phyloP scores from a whole-genome alignment of 1,140 invertebrate species.

The Glomeris maerens region DNA sequence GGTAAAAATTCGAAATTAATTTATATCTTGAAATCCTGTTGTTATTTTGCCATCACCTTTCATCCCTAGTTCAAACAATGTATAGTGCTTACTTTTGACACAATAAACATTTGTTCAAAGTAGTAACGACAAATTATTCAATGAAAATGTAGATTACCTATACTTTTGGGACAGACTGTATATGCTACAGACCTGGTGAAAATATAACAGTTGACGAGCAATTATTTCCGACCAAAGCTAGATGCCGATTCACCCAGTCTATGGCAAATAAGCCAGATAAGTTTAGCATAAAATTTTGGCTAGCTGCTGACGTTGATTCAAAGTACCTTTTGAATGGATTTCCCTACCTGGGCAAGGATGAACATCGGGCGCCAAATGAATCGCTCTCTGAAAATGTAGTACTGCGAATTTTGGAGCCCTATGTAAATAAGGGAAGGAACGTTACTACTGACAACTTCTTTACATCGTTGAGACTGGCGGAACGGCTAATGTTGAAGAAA shows the following conservation, averaged over 20 bases:
- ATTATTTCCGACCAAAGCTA: neutral
- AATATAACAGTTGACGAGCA: neutral
- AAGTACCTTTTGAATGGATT: slow-evolving; percentile 3
- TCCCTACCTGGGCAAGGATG: neutral
- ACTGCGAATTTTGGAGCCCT: neutral
- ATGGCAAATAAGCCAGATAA: slow-evolving; percentile 2
- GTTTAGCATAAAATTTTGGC: slow-evolving; percentile 2
- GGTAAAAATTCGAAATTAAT: neutral
- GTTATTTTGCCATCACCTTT: neutral
- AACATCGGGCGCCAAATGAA: neutral
- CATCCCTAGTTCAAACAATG: neutral
- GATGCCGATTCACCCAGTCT: neutral
- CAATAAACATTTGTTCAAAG: neutral
- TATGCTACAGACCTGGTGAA: neutral
- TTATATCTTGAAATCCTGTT: neutral
- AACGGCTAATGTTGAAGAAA: neutral
- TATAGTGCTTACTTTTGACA: neutral
- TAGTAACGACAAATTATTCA: no score
- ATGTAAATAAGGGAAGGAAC: neutral
- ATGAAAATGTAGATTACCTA: no score
- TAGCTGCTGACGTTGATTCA: neutral
- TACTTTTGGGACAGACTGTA: no score
- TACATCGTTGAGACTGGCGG: neutral
- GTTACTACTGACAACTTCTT: neutral
- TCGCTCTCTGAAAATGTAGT: neutral